Percentiles rank a stretch among this genome's conserved stretches.
phyloP scores from a whole-genome alignment of 2,888 invertebrate genomes.

The Tyria jacobaeae region DNA sequence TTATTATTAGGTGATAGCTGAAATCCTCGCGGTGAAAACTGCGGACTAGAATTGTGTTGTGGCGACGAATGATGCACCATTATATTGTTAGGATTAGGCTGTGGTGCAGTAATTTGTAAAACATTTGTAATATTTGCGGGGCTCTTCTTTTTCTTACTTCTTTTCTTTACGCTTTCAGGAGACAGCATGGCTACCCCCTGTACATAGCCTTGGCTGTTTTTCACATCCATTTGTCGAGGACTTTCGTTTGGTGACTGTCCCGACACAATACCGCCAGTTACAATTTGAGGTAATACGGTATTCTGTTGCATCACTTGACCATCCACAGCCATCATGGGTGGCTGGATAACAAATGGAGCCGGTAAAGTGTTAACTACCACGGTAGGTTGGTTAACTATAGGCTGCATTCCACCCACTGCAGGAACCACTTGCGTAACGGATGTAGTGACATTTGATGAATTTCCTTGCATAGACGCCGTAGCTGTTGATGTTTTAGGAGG shows the following conservation, averaged over 20 bases:
- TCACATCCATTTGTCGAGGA: slow-evolving; percentile 85
- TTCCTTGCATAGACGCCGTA: slow-evolving; percentile 88
- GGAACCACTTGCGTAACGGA: slow-evolving; percentile 89
- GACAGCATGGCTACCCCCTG: slow-evolving; percentile 86
- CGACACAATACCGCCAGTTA: slow-evolving; percentile 88
- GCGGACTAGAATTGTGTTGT: slow-evolving; percentile 79
- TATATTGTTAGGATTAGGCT: slow-evolving; percentile 88
- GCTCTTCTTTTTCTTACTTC: slow-evolving; percentile 91
- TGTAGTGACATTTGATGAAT: slow-evolving; percentile 88
- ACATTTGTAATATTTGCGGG: slow-evolving; percentile 90
- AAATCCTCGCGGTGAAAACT: slow-evolving; percentile 91
- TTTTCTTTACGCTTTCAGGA: slow-evolving; percentile 89
- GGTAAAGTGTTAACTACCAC: slow-evolving; percentile 93
- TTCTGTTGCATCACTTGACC: slow-evolving; percentile 90
- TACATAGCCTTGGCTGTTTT: slow-evolving; percentile 74
- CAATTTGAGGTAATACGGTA: slow-evolving; percentile 89
- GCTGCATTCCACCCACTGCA: slow-evolving; percentile 87
- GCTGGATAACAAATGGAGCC: slow-evolving; percentile 92
- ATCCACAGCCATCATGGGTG: slow-evolving; percentile 92
- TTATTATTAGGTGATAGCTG: slow-evolving; percentile 91
- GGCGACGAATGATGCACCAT: slow-evolving; percentile 85
- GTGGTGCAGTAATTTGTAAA: slow-evolving; percentile 89
- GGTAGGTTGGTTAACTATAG: slow-evolving; percentile 91
- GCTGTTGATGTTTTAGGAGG: slow-evolving; percentile 85
- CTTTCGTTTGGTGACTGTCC: slow-evolving; percentile 81